Conservation (phyloP, 1,140 invertebrate species). For the Drosophila pachea region DNA sequence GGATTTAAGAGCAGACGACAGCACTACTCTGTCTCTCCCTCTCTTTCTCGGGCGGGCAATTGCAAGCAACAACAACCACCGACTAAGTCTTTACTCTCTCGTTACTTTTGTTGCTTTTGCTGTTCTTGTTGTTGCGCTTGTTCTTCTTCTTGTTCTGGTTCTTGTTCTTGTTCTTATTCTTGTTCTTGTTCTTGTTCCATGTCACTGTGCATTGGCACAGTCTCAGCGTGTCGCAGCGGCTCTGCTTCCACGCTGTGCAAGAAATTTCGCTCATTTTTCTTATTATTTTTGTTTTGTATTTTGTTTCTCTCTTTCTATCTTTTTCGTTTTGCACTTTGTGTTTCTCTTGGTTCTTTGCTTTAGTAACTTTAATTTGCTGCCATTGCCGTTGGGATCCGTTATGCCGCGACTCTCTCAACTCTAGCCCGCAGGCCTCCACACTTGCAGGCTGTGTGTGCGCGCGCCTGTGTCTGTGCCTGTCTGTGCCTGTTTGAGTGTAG, state of each 20-base stretch:
- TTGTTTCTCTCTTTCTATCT: slow-evolving; percentile 28
- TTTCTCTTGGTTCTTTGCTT: slow-evolving; percentile 50
- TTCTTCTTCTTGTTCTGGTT: slow-evolving; percentile 8
- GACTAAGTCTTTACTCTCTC: slow-evolving; percentile 16
- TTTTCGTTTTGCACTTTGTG: slow-evolving; percentile 37
- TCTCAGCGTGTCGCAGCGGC: slow-evolving; percentile 11
- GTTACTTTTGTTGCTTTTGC: slow-evolving; percentile 9
- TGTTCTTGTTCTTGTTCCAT: slow-evolving; percentile 23
- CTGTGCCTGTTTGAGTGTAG: slow-evolving; percentile 2
- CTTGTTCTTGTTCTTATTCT: slow-evolving; percentile 12
- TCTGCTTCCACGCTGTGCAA: slow-evolving; percentile 39
- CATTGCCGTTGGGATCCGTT: slow-evolving; percentile 64
- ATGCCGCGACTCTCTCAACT: slow-evolving; percentile 34
- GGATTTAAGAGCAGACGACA: slow-evolving; percentile 27
- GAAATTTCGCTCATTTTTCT: slow-evolving; percentile 32
- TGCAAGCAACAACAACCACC: slow-evolving; percentile 29
- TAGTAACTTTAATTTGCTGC: slow-evolving; percentile 73
- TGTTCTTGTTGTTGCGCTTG: slow-evolving; percentile 11
- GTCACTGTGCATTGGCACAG: slow-evolving; percentile 32
- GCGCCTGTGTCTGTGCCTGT: neutral
- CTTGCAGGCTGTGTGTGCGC: neutral
- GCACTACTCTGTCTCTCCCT: slow-evolving; percentile 1
- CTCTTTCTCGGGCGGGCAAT: neutral
- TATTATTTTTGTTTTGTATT: slow-evolving; percentile 10
- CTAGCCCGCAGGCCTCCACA: slow-evolving; percentile 6